Percentiles rank a stretch among this genome's conserved stretches.
Conservation (phyloP, 92 coral and sea anemone genomes). For the Desmophyllum pertusum region DNA sequence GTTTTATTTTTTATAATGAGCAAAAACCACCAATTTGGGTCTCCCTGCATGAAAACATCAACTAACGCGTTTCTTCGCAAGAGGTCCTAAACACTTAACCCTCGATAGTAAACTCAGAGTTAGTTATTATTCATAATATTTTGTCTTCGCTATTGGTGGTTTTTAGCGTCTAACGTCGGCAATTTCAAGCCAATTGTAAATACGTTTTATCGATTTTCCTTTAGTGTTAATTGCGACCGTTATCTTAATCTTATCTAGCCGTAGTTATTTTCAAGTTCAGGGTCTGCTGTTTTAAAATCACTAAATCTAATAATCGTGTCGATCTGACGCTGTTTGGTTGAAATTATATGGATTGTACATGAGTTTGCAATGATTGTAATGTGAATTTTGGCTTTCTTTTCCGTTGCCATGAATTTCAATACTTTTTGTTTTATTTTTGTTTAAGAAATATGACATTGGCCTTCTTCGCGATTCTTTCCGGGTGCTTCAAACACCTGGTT, state of each 20-base stretch:
- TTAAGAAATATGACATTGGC: background rate
- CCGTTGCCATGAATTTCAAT: background rate
- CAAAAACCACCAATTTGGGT: background rate
- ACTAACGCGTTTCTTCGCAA: background rate
- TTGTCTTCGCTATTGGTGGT: background rate
- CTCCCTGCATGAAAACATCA: background rate
- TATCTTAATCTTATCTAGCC: background rate
- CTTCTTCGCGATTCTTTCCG: background rate
- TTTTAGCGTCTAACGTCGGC: background rate
- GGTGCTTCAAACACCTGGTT: background rate
- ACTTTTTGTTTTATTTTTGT: background rate
- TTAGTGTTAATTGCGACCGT: slow-evolving; percentile 14
- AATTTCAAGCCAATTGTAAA: background rate
- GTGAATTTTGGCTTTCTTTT: background rate
- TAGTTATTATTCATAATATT: background rate
- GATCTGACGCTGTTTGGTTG: background rate
- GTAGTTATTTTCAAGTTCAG: slow-evolving; percentile 2
- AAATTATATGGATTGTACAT: background rate
- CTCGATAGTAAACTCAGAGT: background rate
- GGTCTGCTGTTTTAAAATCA: background rate
- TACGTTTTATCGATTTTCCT: background rate
- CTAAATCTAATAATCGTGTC: background rate
- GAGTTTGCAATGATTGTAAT: background rate
- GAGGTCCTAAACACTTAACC: background rate
- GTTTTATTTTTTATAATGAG: slow-evolving; percentile 1